These are phyloP conservation scores for Labroides dimidiatus DNA, from an alignment of 2,797 vertebrate species.

Conservation along the genomic window DNA sequence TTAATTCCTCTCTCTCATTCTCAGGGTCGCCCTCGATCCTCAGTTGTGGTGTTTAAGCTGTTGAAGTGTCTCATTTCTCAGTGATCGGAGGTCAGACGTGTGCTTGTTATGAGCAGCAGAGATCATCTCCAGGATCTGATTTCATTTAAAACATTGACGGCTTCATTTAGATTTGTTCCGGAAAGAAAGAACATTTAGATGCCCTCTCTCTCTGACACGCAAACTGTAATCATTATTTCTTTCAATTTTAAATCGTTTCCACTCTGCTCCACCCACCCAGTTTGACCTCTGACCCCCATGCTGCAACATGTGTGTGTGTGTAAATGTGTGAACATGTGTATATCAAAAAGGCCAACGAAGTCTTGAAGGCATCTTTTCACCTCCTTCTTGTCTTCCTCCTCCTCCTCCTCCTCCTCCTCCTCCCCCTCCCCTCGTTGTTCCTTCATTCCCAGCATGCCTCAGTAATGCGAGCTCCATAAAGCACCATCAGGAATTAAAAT, in stretches of 20 bases:
- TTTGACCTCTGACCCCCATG: conserved; percentile 59
- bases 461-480: conserved; percentile 90
- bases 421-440: conserved; percentile 7
- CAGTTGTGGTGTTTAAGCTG: too few relatives aligned
- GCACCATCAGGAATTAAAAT: conserved; percentile 80
- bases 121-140: not conserved
- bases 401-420: not conserved
- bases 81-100: too few relatives aligned
- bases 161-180: conserved; percentile 31
- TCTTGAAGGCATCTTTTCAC: conserved; percentile 50
- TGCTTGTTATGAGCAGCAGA: too few relatives aligned
- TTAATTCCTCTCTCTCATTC: too few relatives aligned
- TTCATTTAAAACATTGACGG: not conserved
- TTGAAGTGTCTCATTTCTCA: too few relatives aligned
- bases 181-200: not conserved
- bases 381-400: not conserved
- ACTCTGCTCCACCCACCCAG: conserved; percentile 59
- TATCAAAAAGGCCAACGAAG: conserved; percentile 23
- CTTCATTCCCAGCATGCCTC: conserved; percentile 82
- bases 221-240: conserved; percentile 50
- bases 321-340: too few relatives aligned
- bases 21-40: too few relatives aligned
- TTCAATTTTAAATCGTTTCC: conserved; percentile 43
- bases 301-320: conserved; percentile 19
- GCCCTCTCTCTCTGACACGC: conserved; percentile 4